Conservation (phyloP, 1,140 invertebrate genomes). For the Drosophila kepulauana region DNA sequence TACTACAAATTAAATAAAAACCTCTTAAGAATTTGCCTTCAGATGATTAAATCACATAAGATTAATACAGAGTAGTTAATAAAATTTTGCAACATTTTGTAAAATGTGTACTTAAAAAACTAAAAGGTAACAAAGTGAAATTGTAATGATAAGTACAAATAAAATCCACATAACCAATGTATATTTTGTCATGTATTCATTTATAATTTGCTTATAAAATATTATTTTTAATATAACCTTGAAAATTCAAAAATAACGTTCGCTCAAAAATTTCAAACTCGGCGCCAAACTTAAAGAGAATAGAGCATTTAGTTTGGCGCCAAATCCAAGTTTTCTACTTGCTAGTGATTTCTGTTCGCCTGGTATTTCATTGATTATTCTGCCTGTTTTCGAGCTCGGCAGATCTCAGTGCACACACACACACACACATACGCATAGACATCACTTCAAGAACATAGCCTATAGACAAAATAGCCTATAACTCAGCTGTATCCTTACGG, state of each 20-base stretch:
- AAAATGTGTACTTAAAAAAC: conserved; percentile 60
- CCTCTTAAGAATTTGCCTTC: conserved; percentile 71
- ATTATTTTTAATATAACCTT: neutral
- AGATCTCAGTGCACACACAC: neutral
- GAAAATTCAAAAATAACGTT: neutral
- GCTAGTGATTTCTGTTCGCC: neutral
- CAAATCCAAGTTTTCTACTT: neutral
- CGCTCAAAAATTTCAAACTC: neutral
- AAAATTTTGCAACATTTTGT: conserved; percentile 57
- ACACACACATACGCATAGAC: neutral
- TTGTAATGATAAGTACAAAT: conserved; percentile 37
- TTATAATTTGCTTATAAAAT: neutral
- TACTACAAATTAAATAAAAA: conserved; percentile 37
- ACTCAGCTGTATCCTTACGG: neutral
- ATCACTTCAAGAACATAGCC: neutral
- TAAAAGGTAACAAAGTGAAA: conserved; percentile 25
- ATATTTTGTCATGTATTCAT: neutral
- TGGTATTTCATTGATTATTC: neutral
- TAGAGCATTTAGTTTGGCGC: neutral
- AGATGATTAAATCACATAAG: conserved; percentile 65
- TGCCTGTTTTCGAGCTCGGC: neutral
- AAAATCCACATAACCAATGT: conserved; percentile 32
- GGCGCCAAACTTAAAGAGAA: neutral
- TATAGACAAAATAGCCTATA: neutral
- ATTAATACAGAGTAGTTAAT: conserved; percentile 63